Evolutionary conservation across 2,113 vertebrate species (phyloP).

Genomic region (Sander lucioperca): DNA sequence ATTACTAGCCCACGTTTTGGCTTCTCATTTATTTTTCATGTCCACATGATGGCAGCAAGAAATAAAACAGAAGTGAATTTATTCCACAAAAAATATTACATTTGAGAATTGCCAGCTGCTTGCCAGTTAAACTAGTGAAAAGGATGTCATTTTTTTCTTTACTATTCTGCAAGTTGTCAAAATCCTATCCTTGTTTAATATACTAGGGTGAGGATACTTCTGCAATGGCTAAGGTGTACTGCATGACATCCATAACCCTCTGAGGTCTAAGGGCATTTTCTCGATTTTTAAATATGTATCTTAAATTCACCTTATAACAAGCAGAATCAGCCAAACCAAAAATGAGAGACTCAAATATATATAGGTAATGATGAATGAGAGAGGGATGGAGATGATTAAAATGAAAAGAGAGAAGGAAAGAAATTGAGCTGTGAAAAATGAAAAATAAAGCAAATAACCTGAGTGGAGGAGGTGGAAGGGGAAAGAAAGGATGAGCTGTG

Average conservation of each 20-base stretch:
- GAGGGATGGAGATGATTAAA: neutral
- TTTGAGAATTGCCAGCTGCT: neutral
- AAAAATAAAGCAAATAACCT: neutral
- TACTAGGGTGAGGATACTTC: neutral
- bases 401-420: neutral
- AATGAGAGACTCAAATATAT: neutral
- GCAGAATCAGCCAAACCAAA: no score
- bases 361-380: neutral
- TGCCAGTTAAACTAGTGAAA: neutral
- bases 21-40: neutral
- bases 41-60: neutral
- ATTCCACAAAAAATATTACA: neutral
- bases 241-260: neutral
- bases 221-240: neutral
- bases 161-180: neutral
- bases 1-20: neutral
- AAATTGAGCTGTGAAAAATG: conserved; percentile 9
- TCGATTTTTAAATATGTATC: no score
- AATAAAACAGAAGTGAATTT: neutral
- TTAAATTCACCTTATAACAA: no score
- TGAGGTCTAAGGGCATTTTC: no score
- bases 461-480: neutral
- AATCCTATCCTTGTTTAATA: neutral
- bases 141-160: no score
- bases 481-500: conserved; percentile 6